phyloP scores from a whole-genome alignment of 1,140 invertebrate species.

The Drosophila sp. region DNA sequence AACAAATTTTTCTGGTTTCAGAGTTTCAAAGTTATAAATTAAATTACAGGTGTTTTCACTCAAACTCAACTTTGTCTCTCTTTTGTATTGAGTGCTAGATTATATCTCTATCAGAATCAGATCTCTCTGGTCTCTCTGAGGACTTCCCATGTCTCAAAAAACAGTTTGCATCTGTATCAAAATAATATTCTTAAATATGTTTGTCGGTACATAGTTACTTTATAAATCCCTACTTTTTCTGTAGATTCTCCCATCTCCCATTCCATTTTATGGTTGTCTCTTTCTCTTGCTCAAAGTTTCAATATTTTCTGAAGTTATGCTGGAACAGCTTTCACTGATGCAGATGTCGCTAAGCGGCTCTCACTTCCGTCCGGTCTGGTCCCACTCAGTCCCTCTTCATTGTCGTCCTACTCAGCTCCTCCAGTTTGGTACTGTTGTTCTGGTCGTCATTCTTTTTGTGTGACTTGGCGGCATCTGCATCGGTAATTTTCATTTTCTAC shows the following conservation, averaged over 20 bases:
- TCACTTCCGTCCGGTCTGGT: neutral
- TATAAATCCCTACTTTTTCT: neutral
- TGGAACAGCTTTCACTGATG: conserved; percentile 53
- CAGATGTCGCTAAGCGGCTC: conserved; percentile 50
- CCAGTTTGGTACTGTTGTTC: conserved; percentile 41
- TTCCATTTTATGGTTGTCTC: neutral
- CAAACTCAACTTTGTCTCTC: neutral
- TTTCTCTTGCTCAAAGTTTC: neutral
- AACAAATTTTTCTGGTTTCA: conserved; percentile 8
- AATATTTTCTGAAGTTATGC: conserved; percentile 37
- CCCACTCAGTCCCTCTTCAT: conserved; percentile 4
- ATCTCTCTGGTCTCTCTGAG: neutral
- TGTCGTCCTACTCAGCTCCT: conserved; percentile 34
- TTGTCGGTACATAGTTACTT: no score
- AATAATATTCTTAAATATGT: no score
- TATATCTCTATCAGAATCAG: no score
- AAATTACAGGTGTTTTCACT: conserved; percentile 26
- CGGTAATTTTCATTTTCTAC: conserved; percentile 69
- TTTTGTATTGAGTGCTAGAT: no score
- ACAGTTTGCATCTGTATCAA: no score
- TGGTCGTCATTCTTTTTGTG: conserved; percentile 57
- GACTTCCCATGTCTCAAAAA: no score
- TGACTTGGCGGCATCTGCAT: conserved; percentile 68
- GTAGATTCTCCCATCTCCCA: neutral
- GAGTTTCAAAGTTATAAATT: conserved; percentile 28